Conservation (phyloP, 1,140 invertebrate species). For the Bombyx mori region ASM3026992v2 NC_085117.1:18957001-18957500, state of each 20-base stretch:
- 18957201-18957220: constrained; percentile 61
- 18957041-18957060: constrained; percentile 59
- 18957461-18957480: background rate
- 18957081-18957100: constrained; percentile 71
- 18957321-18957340: background rate
- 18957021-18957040: constrained; percentile 40
- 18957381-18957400: background rate
- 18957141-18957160: constrained; percentile 52
- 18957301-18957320: constrained; percentile 47
- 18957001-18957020: constrained; percentile 60
- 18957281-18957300: constrained; percentile 47
- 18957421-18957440: background rate
- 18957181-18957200: constrained; percentile 56
- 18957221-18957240: constrained; percentile 42
- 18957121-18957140: constrained; percentile 69
- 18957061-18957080: constrained; percentile 59
- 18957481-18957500: too few relatives aligned
- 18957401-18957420: background rate
- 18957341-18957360: constrained; percentile 1
- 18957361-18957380: background rate
- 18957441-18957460: background rate
- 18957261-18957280: constrained; percentile 56
- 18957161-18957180: constrained; percentile 41
- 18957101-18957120: constrained; percentile 69
- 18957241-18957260: constrained; percentile 63